A percentile compares a stretch with the other conserved stretches of the same genome.
Conservation (phyloP, 2,888 invertebrate genomes). For the Lycophotia porphyrea region DNA sequence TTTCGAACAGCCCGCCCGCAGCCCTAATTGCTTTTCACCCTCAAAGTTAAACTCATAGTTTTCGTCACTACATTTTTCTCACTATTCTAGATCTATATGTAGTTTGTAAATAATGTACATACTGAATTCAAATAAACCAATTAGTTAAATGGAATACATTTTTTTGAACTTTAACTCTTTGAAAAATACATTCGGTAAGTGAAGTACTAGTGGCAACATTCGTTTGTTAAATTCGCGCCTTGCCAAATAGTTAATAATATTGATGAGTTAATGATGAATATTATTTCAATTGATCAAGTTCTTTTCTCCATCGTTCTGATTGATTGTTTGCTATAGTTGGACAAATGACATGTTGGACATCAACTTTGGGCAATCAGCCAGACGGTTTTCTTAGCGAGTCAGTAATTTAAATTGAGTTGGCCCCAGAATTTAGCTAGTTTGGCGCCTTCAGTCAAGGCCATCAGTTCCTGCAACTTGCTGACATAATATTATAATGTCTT, state of each 20-base stretch:
- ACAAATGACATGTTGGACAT: not conserved
- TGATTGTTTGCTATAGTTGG: not conserved
- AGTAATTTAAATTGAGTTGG: not conserved
- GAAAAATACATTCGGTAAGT: not conserved
- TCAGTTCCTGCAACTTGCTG: not conserved
- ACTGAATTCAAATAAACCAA: too few relatives aligned
- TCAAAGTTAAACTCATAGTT: too few relatives aligned
- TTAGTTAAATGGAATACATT: not conserved
- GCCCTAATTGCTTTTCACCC: too few relatives aligned
- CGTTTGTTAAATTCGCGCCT: slow-evolving; percentile 15
- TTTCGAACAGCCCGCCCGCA: too few relatives aligned
- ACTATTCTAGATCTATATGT: too few relatives aligned
- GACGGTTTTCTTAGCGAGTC: not conserved
- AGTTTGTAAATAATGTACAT: too few relatives aligned
- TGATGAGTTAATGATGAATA: not conserved
- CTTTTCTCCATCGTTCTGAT: not conserved
- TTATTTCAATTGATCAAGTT: not conserved
- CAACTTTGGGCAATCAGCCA: not conserved
- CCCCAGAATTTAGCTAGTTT: not conserved
- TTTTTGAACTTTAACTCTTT: not conserved
- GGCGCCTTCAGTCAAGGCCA: not conserved
- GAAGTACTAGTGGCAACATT: slow-evolving; percentile 21
- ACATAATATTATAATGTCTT: not conserved
- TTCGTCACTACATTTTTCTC: too few relatives aligned
- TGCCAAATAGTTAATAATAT: not conserved